Evolutionary conservation across 2,797 vertebrate species (phyloP), one percentile per base, ranked within the genome.

Genomic region (Betta splendens): DNA sequence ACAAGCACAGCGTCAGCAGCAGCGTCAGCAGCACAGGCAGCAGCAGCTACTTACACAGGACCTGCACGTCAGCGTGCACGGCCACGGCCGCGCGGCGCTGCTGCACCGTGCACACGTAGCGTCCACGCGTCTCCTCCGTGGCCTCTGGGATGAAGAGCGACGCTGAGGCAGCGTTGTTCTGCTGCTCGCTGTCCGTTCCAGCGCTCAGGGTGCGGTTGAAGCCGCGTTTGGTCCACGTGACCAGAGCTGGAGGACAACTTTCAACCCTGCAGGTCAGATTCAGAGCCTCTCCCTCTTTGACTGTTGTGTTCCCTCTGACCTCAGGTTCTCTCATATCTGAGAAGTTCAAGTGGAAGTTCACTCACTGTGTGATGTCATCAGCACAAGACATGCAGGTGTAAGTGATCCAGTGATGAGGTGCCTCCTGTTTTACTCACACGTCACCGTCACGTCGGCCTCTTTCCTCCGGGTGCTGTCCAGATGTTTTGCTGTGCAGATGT

Each of bases 191-290:
- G 7, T n/a, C 22, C 23, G 6, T 6, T 25, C 5, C 13, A 9
- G 2, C 25, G 5, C 21, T 5, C 15, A 28, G 33, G 3, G 20
- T 26, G 29, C 23, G 9, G 31, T 7, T 17, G 5, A 0, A 13
- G 22, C 26, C 39, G 1, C 0, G 12, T 57, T 31, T 40, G 15
- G 32, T 55, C 80, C 81, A 81, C 2, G 18, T 52, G 43, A 78
- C 29, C 6, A 2, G 7, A 46, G 72, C 60, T 0, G 29, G 64
- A 29, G 75, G 75, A 23, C 67, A 51, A 55, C 79, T 84, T 3
- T 83, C 48, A 22, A 45, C 21, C 4, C 50, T 66, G 70, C 81
- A 85, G 42, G 23, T 87, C 7, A 87, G 48, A 50, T 25, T 75
- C 36, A 84, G 45, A 46, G 13, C 11, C 0, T 21, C 31, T 26